phyloP scores from a whole-genome alignment of 2,888 invertebrate genomes.

The Vesta saturnalis region DNA sequence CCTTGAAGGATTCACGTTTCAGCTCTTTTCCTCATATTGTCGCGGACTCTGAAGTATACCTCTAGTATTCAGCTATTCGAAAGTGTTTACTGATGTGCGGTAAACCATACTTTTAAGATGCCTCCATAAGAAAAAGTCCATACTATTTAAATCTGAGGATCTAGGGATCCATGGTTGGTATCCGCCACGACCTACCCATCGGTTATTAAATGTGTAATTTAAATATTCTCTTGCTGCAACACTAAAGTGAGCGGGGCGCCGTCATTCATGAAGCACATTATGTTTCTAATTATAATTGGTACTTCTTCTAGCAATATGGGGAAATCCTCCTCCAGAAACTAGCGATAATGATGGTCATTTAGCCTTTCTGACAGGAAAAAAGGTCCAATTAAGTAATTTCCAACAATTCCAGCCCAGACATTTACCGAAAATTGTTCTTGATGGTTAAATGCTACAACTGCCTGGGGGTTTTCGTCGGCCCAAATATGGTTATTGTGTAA shows the following conservation, averaged over 20 bases:
- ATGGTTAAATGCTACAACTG: too few species aligned
- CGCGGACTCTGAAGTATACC: too few species aligned
- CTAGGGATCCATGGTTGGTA: neutral
- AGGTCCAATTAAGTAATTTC: constrained; percentile 20
- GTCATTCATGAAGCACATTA: neutral
- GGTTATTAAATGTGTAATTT: too few species aligned
- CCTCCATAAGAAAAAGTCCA: too few species aligned
- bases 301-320: constrained; percentile 19
- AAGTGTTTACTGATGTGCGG: neutral
- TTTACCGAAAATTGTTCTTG: too few species aligned
- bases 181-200: too few species aligned
- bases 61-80: too few species aligned
- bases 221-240: too few species aligned
- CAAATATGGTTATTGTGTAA: too few species aligned
- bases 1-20: too few species aligned
- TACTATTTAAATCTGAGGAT: neutral
- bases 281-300: neutral
- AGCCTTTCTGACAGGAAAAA: constrained; percentile 9
- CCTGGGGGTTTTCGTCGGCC: too few species aligned
- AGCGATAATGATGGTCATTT: constrained; percentile 22
- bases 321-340: constrained; percentile 27
- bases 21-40: neutral
- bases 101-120: neutral
- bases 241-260: neutral
- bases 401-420: too few species aligned